These are phyloP conservation scores for Dryococelus australis DNA, from an alignment of 2,888 invertebrate species.

Conservation along the genomic window DNA sequence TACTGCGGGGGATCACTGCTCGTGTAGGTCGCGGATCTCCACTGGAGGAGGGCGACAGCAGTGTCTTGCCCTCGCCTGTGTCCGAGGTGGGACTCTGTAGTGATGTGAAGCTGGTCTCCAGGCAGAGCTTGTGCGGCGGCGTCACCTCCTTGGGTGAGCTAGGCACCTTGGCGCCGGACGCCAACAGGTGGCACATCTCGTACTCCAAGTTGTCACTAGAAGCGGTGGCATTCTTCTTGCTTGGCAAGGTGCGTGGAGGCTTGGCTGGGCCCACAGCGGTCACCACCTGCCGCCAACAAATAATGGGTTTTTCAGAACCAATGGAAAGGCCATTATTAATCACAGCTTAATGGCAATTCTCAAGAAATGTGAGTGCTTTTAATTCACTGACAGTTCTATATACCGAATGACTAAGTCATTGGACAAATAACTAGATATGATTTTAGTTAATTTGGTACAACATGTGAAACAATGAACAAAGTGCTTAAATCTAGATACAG, in stretches of 20 bases:
- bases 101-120: slow-evolving; percentile 80
- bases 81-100: slow-evolving; percentile 63
- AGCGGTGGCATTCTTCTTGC: slow-evolving; percentile 36
- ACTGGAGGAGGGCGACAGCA: slow-evolving; percentile 61
- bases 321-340: too few species aligned
- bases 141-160: slow-evolving; percentile 57
- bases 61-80: slow-evolving; percentile 51
- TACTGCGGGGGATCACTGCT: slow-evolving; percentile 45
- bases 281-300: slow-evolving; percentile 67
- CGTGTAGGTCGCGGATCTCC: slow-evolving; percentile 43
- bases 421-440: too few species aligned
- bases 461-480: too few species aligned
- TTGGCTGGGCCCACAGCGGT: slow-evolving; percentile 81
- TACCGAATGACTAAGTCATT: too few species aligned
- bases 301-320: slow-evolving; percentile 43
- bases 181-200: slow-evolving; percentile 50
- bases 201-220: slow-evolving; percentile 54
- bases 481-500: too few species aligned
- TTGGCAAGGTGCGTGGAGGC: slow-evolving; percentile 67
- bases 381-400: too few species aligned
- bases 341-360: too few species aligned
- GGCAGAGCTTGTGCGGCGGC: slow-evolving; percentile 67
- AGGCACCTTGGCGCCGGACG: slow-evolving; percentile 20
- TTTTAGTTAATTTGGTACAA: too few species aligned
- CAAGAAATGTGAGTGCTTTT: too few species aligned